These are phyloP conservation scores for Lasioglossum lativentre DNA, from an alignment of 2,888 invertebrate species.

Conservation along the genomic window DNA sequence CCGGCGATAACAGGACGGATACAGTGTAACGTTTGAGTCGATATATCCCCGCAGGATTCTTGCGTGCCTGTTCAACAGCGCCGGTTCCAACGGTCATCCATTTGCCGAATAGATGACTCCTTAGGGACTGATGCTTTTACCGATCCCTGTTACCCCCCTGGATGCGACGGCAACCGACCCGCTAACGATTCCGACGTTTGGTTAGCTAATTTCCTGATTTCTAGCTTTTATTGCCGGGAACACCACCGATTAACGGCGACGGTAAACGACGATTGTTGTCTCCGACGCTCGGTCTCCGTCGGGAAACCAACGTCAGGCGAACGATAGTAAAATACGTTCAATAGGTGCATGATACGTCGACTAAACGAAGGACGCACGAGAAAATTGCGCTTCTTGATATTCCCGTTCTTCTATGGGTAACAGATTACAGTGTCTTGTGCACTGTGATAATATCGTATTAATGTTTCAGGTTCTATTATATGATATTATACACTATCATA, in stretches of 20 bases:
- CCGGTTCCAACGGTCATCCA: slow-evolving; percentile 63
- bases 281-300: neutral
- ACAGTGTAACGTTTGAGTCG: slow-evolving; percentile 61
- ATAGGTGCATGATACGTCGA: neutral
- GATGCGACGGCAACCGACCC: neutral
- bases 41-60: slow-evolving; percentile 67
- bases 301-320: neutral
- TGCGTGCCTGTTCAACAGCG: slow-evolving; percentile 53
- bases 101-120: slow-evolving; percentile 72
- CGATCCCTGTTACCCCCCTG: slow-evolving; percentile 26
- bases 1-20: slow-evolving; percentile 53
- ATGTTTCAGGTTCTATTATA: no score
- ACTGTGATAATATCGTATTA: no score
- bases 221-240: neutral
- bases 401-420: no score
- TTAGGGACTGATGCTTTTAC: slow-evolving; percentile 67
- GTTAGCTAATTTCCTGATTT: slow-evolving; percentile 23
- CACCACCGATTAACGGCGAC: neutral
- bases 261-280: neutral
- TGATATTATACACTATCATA: no score
- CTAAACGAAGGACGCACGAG: no score
- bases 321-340: neutral
- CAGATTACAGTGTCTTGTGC: no score
- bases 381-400: no score
- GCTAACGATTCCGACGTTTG: slow-evolving; percentile 28